Base-by-base conservation (phyloP, 1,140 invertebrate genomes). In the Campoletis sonorensis region DNA sequence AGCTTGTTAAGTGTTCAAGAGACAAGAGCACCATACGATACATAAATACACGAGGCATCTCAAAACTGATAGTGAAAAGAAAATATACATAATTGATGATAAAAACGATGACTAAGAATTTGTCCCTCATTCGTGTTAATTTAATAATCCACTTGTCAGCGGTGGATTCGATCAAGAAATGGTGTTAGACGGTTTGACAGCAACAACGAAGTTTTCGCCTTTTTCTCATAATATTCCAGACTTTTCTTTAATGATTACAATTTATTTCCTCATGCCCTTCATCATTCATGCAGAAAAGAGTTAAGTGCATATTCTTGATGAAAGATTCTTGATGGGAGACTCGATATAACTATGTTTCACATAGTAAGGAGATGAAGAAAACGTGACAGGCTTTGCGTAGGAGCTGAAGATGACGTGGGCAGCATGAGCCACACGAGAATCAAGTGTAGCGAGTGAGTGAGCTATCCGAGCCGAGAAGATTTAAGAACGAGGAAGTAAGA, bases 401-500 rank as follows among this genome's bases (percentile, higher is more conserved):
- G 79, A 84, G 82, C 80, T 83, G 82, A 78, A 82, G 85, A 86
- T 81, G 54, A 86, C 79, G 82, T 81, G 81, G 81, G 83, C 79
- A 81, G 81, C 30, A 33, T 70, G 26, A 70, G 30, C 26, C 27
- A 37, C 67, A 4, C 4, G 4, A 70, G 67, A 70, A 70, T 33
- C 27, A n/a, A 70, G 67, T 23, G 58, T 23, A 40, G 37, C 11
- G 70, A 72, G 70, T n/a, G 37, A 72, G 70, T 23, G 82, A 81
- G 83, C 82, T 83, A 83, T 85, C 4, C 76, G 80, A 83, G 68
- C 82, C 79, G 58, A 82, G n/a, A 37, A 72, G 26, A 64, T 64
- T 33, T 49, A 80, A 61, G 45, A 72, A 58, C 23, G 33, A 58
- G 21, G 30, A 37, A 76, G 73, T 4, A 21, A 45, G 33, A 80